Base-by-base conservation (phyloP, 1,140 invertebrate genomes). In the Cherax destructor region DNA sequence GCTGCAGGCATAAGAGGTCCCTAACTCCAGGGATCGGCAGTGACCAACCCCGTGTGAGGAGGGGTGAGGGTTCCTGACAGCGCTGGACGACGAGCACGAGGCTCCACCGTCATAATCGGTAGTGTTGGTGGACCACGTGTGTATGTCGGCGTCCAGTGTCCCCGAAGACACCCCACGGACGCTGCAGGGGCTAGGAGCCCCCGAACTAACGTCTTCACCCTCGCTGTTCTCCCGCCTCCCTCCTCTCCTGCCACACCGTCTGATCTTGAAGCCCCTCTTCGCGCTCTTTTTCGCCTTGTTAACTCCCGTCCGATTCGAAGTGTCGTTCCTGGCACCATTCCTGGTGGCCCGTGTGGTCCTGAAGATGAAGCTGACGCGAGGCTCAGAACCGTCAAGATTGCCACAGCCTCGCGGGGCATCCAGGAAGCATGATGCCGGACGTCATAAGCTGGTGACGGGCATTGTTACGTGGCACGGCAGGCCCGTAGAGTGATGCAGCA, bases 341-440 rank as follows among this genome's bases (percentile, higher is more conserved):
- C 21, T 81, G 79, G 79, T 18, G 10, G 79, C 83, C 83, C 65
- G 13, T 16, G 61, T 49, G 41, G 69, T 72, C 59, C 87, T 41
- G 80, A 90, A 90, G 80, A 84, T 90, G 88, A 90, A 90, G 50
- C 88, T 90, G 49, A 90, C 88, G n/a, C 79, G 88, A 18, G 79
- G 88, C 18, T 90, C 61, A 1, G 79, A 72, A 47, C 88, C 80
- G 21, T 83, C 56, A 6, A 90, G 50, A 5, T 61, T 52, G 65
- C 50, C 30, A 13, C 87, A 56, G 21, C 80, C 56, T 30, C 52
- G 47, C 0, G 41, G 79, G 61, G 56, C 50, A 61, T 81, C 49
- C 47, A 30, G 59, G 30, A 81, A 47, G 50, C 21, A 77, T n/a
- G 88, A 72, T 80, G 59, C 81, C 81, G 88, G 88, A 11, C 88